These are phyloP conservation scores for Cecropterus lyciades DNA, from an alignment of 1,140 invertebrate species.

Conservation along the genomic window DNA sequence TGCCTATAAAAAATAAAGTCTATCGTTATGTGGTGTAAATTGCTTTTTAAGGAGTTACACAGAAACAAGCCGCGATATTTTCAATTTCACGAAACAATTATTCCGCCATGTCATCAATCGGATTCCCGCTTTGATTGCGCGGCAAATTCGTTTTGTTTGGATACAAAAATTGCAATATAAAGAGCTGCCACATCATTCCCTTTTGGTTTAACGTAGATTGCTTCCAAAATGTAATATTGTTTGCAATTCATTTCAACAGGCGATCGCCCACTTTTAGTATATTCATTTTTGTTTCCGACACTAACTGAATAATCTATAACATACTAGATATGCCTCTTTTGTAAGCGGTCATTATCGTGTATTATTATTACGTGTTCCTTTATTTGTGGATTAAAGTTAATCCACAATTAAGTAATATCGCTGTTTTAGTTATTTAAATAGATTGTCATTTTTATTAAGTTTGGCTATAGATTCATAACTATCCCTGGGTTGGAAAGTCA, in stretches of 20 bases:
- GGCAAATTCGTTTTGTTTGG: slow-evolving; percentile 84
- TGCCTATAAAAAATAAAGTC: slow-evolving; percentile 28
- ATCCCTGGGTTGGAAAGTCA: too few species aligned
- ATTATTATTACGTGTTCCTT: too few species aligned
- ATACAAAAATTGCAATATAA: slow-evolving; percentile 85
- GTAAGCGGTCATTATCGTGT: too few species aligned
- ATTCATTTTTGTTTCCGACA: slow-evolving; percentile 68
- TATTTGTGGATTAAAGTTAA: too few species aligned
- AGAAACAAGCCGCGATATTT: slow-evolving; percentile 76
- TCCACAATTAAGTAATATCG: too few species aligned
- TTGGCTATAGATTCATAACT: too few species aligned
- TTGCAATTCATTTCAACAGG: slow-evolving; percentile 81
- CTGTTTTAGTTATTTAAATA: too few species aligned
- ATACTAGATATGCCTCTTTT: too few species aligned
- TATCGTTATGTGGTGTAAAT: slow-evolving; percentile 36
- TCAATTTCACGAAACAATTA: slow-evolving; percentile 84
- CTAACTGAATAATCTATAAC: slow-evolving; percentile 66
- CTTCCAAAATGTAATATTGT: slow-evolving; percentile 83
- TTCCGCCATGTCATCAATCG: slow-evolving; percentile 84
- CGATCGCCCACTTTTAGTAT: slow-evolving; percentile 77
- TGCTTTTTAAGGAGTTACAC: slow-evolving; percentile 71
- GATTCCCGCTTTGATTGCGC: slow-evolving; percentile 83
- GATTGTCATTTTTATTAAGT: too few species aligned
- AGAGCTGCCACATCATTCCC: slow-evolving; percentile 84
- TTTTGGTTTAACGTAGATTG: slow-evolving; percentile 83